A percentile compares a stretch with the other conserved stretches of the same genome.
These are phyloP conservation scores for Mesochorus sp. DNA, from an alignment of 2,888 invertebrate genomes.

Conservation along the genomic window DNA sequence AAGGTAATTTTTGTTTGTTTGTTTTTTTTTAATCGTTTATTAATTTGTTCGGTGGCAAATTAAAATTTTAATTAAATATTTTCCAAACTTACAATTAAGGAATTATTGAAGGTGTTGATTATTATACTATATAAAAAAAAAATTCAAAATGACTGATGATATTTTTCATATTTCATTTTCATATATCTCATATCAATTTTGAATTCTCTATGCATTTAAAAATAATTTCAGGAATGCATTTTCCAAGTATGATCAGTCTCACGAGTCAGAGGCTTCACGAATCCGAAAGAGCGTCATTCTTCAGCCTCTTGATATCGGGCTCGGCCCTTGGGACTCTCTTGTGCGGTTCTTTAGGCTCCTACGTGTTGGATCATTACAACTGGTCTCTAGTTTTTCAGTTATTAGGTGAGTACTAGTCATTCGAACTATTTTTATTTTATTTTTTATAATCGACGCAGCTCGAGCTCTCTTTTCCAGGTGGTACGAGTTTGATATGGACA, in stretches of 20 bases:
- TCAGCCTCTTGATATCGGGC: slow-evolving; percentile 86
- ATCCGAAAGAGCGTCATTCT: slow-evolving; percentile 86
- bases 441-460: too few relatives aligned
- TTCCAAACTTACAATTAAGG: too few relatives aligned
- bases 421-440: not conserved
- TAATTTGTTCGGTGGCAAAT: too few relatives aligned
- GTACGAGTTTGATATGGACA: slow-evolving; percentile 85
- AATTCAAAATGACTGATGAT: too few relatives aligned
- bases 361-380: slow-evolving; percentile 85
- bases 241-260: slow-evolving; percentile 88
- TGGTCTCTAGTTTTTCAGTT: slow-evolving; percentile 87
- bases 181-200: too few relatives aligned
- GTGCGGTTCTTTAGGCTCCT: slow-evolving; percentile 87
- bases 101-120: too few relatives aligned
- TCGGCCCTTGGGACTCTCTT: slow-evolving; percentile 86
- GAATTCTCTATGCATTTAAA: not conserved
- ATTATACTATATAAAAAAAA: too few relatives aligned
- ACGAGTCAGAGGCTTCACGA: slow-evolving; percentile 86
- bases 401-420: slow-evolving; percentile 82
- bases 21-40: too few relatives aligned
- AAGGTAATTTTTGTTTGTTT: too few relatives aligned
- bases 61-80: too few relatives aligned
- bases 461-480: slow-evolving; percentile 79
- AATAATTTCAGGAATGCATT: slow-evolving; percentile 82
- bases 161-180: too few relatives aligned